Conservation (phyloP, 1,140 invertebrate species). For the Scylla paramamosain region DNA sequence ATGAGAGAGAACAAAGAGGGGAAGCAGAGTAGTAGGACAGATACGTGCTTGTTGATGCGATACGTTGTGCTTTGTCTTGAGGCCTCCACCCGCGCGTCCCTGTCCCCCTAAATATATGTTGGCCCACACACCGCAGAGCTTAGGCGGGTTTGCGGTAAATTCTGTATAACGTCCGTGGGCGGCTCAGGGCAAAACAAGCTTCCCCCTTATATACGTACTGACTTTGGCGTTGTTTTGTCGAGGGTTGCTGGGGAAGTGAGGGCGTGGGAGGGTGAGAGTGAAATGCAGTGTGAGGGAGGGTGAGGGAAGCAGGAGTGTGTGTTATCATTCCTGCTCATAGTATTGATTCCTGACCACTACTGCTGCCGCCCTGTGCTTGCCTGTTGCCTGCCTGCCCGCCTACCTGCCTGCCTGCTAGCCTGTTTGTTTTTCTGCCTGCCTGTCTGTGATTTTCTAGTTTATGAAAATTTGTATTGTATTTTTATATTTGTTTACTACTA, state of each 20-base stretch:
- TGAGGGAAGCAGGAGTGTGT: conserved; percentile 2
- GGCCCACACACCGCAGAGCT: too few species aligned
- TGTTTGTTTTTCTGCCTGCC: neutral
- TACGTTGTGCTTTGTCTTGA: neutral
- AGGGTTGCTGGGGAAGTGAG: neutral
- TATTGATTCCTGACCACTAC: conserved; percentile 48
- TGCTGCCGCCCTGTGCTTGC: conserved; percentile 43
- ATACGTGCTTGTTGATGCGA: neutral
- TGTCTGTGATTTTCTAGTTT: neutral
- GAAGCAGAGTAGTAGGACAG: neutral
- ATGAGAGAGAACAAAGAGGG: conserved; percentile 25
- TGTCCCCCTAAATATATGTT: neutral
- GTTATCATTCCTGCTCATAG: conserved; percentile 37
- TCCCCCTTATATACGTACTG: neutral
- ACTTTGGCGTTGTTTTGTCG: neutral
- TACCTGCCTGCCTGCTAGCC: neutral
- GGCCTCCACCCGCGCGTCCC: neutral
- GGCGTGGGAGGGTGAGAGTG: neutral
- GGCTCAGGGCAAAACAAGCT: neutral
- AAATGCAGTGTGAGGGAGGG: neutral
- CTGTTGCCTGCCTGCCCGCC: neutral
- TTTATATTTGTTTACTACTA: neutral
- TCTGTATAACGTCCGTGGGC: neutral
- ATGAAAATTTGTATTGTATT: neutral
- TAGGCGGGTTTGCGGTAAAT: neutral